A percentile compares a stretch with the other conserved stretches of the same genome.
Conservation (phyloP, 2,888 invertebrate genomes). For the Oxycera nigricornis region DNA sequence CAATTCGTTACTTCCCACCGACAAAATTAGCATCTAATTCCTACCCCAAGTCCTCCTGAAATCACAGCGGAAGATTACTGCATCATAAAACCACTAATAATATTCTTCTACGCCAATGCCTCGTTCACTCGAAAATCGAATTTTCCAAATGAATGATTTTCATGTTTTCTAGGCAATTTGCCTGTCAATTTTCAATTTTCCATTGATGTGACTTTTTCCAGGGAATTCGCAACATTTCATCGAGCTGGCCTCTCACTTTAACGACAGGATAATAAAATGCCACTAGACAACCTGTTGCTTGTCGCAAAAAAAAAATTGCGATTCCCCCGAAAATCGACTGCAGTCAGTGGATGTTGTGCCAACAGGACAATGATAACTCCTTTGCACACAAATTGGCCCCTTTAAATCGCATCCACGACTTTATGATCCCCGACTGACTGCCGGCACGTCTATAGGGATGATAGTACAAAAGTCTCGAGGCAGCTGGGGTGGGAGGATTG, state of each 20-base stretch:
- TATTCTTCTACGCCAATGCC: constrained; percentile 3
- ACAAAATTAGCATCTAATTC: too few relatives aligned
- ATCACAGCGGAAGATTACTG: neutral
- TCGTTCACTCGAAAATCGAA: constrained; percentile 6
- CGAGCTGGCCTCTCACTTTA: neutral
- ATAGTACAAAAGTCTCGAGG: neutral
- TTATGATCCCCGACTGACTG: neutral
- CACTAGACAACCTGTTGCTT: constrained; percentile 31
- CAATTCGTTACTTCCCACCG: too few relatives aligned
- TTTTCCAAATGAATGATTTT: constrained; percentile 35
- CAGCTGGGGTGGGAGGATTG: neutral
- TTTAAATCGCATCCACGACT: constrained; percentile 34
- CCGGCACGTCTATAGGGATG: neutral
- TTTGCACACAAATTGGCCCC: constrained; percentile 40
- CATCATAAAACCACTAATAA: constrained; percentile 18
- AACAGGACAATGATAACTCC: constrained; percentile 41
- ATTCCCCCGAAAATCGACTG: constrained; percentile 30
- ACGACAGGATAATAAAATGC: constrained; percentile 36
- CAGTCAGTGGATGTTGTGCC: constrained; percentile 36
- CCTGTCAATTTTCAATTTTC: constrained; percentile 35
- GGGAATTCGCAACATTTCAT: constrained; percentile 30
- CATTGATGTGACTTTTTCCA: constrained; percentile 2
- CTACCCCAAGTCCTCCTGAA: too few relatives aligned
- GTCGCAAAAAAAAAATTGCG: constrained; percentile 22
- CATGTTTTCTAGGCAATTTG: constrained; percentile 28